Evolutionary conservation across 2,888 invertebrate species (phyloP), one percentile per base, ranked within the genome.

Genomic region (Eilema depressum): DNA sequence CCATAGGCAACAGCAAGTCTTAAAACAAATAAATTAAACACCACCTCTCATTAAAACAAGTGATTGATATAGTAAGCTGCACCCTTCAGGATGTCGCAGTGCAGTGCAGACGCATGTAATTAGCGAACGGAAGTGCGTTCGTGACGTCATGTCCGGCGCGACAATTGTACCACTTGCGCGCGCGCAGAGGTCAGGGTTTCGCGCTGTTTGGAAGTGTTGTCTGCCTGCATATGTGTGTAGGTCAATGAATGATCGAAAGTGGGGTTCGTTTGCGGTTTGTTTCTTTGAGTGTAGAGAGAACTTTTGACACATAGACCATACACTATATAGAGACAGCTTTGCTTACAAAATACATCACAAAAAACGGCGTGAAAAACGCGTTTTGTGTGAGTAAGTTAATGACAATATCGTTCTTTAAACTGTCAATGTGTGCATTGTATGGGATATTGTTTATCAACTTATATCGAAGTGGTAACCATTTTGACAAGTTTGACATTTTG

Each of bases 141-240:
- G 84, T 91, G 92, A 92, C 90, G 92, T 93, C 93, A 93, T 88
- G 82, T 93, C 93, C 93, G 90, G 75, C 77, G 81, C 78, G 83
- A 83, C 90, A 92, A 87, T 85, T 86, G 87, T 82, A 77, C 83
- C 85, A 84, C 83, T 86, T 84, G 83, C 66, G 67, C 66, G 57
- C 61, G 69, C 69, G 41, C 77, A 64, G 89, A 92, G 93, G 92
- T 92, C 93, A 92, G 90, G 92, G 91, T 88, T 83, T 83, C 76
- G 82, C 78, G 65, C 57, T 65, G 68, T 69, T 66, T 66, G 69
- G 26, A 62, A 57, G 63, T 53, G 5, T 26, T 60, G 61, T 64
- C 11, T 30, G 26, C n/a, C 20, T 57, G 47, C 28, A 11, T 64
- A 26, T 63, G 17, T 47, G 56, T 65, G 26, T 37, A 28, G 23